Conservation (phyloP, 2,113 vertebrate genomes). For the Tursiops truncatus region DNA sequence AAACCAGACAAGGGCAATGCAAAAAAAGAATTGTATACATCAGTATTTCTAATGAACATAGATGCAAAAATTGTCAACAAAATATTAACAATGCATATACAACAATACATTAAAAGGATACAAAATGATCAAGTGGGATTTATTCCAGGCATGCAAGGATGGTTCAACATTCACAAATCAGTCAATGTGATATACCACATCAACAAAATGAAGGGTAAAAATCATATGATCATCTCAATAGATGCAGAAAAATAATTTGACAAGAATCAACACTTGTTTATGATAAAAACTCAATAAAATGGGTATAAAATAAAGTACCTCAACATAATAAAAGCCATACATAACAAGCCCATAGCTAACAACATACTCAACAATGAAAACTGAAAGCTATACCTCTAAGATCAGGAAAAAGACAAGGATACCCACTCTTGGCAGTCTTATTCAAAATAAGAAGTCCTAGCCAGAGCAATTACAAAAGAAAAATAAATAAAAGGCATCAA, state of each 20-base stretch:
- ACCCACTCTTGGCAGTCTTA: neutral
- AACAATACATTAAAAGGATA: too few species aligned
- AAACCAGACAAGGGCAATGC: too few species aligned
- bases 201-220: neutral
- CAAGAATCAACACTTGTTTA: neutral
- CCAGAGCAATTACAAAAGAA: neutral
- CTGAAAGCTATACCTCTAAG: neutral
- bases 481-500: neutral
- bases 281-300: neutral
- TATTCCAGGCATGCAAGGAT: neutral
- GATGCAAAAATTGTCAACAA: too few species aligned
- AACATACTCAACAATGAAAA: neutral
- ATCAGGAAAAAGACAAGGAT: neutral
- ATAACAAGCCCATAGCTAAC: neutral
- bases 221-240: neutral
- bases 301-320: neutral
- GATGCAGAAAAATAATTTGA: neutral
- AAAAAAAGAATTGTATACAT: too few species aligned
- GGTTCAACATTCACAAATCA: neutral
- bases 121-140: too few species aligned
- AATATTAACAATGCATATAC: too few species aligned
- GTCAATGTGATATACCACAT: neutral
- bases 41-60: too few species aligned
- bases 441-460: neutral
- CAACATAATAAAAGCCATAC: neutral